A percentile compares a stretch with the other conserved stretches of the same genome.
Evolutionary conservation across 2,113 vertebrate species (phyloP).

Genomic region (Sporophila hypoxantha): DNA sequence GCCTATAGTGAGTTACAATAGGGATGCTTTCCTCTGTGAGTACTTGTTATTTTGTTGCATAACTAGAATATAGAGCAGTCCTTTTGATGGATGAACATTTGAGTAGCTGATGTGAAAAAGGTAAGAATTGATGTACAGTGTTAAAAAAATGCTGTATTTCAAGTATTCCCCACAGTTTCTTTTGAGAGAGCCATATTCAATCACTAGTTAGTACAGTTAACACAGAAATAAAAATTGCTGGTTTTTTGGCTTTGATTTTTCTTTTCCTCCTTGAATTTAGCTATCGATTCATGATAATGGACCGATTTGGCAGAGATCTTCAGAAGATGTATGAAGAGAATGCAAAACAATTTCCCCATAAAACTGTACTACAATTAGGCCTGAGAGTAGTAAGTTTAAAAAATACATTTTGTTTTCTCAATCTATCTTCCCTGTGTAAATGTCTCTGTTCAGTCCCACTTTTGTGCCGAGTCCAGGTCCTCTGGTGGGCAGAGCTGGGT

Average conservation of each 20-base stretch:
- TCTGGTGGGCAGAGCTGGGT: slow-evolving; percentile 60
- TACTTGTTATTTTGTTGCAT: neutral
- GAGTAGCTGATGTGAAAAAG: neutral
- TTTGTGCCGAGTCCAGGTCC: slow-evolving; percentile 30
- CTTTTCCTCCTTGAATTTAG: slow-evolving; percentile 54
- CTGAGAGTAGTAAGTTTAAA: slow-evolving; percentile 83
- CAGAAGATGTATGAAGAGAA: slow-evolving; percentile 90
- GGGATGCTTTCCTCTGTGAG: neutral
- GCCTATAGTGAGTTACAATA: neutral
- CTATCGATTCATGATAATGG: slow-evolving; percentile 97
- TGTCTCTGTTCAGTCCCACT: neutral
- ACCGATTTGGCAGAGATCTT: slow-evolving; percentile 90
- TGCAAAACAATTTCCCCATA: slow-evolving; percentile 80
- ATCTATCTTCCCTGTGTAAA: neutral
- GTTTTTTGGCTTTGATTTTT: neutral
- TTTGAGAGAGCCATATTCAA: neutral
- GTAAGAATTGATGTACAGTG: neutral
- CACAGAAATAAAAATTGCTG: neutral
- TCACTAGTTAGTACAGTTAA: neutral
- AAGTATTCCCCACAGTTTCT: neutral
- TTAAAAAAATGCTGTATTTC: neutral
- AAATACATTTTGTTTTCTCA: neutral
- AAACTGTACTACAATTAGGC: slow-evolving; percentile 89
- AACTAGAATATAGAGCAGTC: neutral
- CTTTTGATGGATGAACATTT: neutral